Percentiles rank a stretch among this genome's conserved stretches.
These are phyloP conservation scores for Neofelis nebulosa DNA, from an alignment of 2,113 vertebrate genomes.

Conservation along the genomic window DNA sequence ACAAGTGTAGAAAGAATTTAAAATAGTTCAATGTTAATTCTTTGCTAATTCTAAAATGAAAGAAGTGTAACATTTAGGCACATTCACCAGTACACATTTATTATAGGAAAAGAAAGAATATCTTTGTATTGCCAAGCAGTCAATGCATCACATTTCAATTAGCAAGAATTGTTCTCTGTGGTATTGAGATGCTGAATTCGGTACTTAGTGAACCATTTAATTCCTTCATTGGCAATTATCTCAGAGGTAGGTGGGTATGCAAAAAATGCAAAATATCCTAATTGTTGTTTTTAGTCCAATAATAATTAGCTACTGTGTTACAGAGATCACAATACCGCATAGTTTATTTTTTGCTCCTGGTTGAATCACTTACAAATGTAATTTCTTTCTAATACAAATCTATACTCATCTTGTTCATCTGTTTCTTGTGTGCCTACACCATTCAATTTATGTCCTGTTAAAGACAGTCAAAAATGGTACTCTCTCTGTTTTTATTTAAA, in stretches of 20 bases:
- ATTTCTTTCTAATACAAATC: not conserved
- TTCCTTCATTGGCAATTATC: constrained; percentile 47
- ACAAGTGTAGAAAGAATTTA: not conserved
- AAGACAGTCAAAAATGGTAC: not conserved
- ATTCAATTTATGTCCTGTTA: not conserved
- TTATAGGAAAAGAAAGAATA: constrained; percentile 31
- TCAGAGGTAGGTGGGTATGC: not conserved
- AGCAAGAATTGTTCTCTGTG: constrained; percentile 9
- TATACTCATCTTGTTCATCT: not conserved
- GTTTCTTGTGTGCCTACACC: not conserved
- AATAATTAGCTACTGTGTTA: constrained; percentile 14
- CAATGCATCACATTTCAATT: constrained; percentile 34
- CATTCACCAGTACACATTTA: not conserved
- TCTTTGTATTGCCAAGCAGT: not conserved
- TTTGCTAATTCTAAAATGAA: constrained; percentile 29
- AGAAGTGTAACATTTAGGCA: not conserved
- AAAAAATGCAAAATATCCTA: constrained; percentile 48
- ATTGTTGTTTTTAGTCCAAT: constrained; percentile 52
- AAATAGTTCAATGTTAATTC: not conserved
- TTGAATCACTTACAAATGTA: not conserved
- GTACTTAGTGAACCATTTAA: constrained; percentile 53
- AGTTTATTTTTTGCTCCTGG: not conserved
- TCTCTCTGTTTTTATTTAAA: not conserved
- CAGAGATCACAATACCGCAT: not conserved
- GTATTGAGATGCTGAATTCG: not conserved